Evolutionary conservation across 2,888 invertebrate genomes (phyloP), one percentile per base, ranked within the genome.

Genomic region (Drosophila pegasa): DNA sequence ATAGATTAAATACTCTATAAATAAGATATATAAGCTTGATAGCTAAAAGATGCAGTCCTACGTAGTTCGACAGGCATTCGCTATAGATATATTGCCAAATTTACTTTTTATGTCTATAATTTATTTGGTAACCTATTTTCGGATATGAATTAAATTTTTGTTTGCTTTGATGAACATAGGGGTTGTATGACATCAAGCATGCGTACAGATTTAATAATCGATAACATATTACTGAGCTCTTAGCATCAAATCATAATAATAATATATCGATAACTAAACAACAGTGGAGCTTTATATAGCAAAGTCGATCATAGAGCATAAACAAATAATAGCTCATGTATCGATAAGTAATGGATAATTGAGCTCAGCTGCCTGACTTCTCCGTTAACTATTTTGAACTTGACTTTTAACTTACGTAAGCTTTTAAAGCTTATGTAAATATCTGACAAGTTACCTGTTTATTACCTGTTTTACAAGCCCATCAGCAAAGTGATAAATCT

Each of bases 1-100:
- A 31, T 16, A 50, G 22, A 50, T 50, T 35, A 35, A 50, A 25
- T 35, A 10, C 22, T 35, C 33, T 25, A 22, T 50, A 35, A 25
- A 35, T 9, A 22, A 9, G 20, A 41, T n/a, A 43, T 43, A 43
- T 43, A 43, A 27, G 7, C 43, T 27, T 27, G 12, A 29, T 29
- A 29, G 45, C 45, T 29, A 6, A 16, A 29, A 29, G 45, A 45
- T 45, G 3, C 12, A 45, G 27, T 43, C n/a, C 10, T 5, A 3
- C 16, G 10, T 45, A 27, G 27, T 12, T 6, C 6, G 16, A 6
- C 16, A 1, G 10, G 2, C 27, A 10, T 0, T 5, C 16, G 10
- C 6, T 16, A 27, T 27, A 10, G 27, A 45, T 27, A 6, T 16
- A 45, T 10, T 27, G 27, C 1, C 1, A 3, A 9, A 25, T 45